Evolutionary conservation across 2,113 vertebrate genomes (phyloP).

Genomic region (Chlorodrepanis virens): DNA sequence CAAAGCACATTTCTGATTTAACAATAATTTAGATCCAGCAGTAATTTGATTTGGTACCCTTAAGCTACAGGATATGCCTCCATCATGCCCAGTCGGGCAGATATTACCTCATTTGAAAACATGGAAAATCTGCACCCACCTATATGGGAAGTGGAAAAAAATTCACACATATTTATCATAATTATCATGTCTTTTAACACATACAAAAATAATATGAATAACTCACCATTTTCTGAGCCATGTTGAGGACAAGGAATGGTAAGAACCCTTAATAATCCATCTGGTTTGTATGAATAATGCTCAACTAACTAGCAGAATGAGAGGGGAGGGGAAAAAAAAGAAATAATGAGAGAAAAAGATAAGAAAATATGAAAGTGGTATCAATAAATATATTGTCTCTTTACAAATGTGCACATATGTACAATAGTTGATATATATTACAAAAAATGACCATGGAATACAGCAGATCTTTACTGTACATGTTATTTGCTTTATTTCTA

Average conservation of each 20-base stretch:
- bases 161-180: neutral
- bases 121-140: neutral
- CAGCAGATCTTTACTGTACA: neutral
- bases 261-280: constrained; percentile 88
- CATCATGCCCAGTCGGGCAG: neutral
- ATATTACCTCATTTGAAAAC: neutral
- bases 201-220: neutral
- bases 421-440: neutral
- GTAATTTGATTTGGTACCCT: neutral
- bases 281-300: constrained; percentile 96
- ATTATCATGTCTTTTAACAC: neutral
- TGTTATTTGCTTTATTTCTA: neutral
- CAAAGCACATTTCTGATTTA: neutral
- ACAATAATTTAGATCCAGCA: neutral
- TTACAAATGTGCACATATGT: neutral
- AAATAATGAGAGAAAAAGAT: neutral
- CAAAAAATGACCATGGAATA: neutral
- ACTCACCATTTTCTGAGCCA: constrained; percentile 72
- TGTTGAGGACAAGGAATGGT: constrained; percentile 77
- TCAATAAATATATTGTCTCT: neutral
- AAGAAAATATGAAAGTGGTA: neutral
- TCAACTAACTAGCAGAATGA: constrained; percentile 84
- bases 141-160: neutral
- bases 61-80: neutral
- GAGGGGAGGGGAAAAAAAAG: neutral